Evolutionary conservation across 1,140 invertebrate genomes (phyloP), one percentile per base, ranked within the genome.

Genomic region (Delia radicum): DNA sequence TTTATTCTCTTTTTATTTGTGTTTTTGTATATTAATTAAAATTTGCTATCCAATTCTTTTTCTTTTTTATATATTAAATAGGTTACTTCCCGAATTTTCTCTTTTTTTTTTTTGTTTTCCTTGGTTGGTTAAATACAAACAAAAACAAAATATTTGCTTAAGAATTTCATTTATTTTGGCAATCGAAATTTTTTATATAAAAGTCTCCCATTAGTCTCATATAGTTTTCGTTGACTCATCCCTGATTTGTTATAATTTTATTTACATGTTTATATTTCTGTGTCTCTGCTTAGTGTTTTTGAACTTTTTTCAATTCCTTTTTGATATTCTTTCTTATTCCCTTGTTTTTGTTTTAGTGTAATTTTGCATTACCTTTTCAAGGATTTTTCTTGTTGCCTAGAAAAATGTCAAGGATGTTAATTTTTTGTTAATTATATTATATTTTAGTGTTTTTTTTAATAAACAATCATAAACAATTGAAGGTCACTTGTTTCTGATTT

Each of bases 61-160:
- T 67, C 8, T 67, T 67, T 67, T 10, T 55, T 24, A 1, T 69
- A 33, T 24, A 69, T 33, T 33, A 69, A 69, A 6, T 33, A 67
- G 29, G 15, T 67, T 73, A 73, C 37, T 73, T 73, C 71, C 71
- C 71, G 71, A 73, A 73, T 48, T 73, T 73, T 73, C 71, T 46
- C 48, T 48, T 73, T 72, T 8, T 72, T 72, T 6, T 21, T 72
- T 72, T 55, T 73, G 24, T 55, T 73, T 46, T 37, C 37, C 33
- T 69, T 69, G 29, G n/a, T 69, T 69, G 29, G 62, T 13, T 65
- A 10, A 37, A 21, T 55, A 55, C 10, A 55, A 24, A 55, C 48
- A 55, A 42, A 37, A 37, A 37, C 33, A 37, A 42, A 42, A 55
- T 24, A 55, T 55, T 55, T 21, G 24, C n/a, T 55, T 21, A 55